A percentile compares a stretch with the other conserved stretches of the same genome.
These are phyloP conservation scores for Drosophila athabasca DNA, from an alignment of 1,140 invertebrate species.

Conservation along the genomic window DNA sequence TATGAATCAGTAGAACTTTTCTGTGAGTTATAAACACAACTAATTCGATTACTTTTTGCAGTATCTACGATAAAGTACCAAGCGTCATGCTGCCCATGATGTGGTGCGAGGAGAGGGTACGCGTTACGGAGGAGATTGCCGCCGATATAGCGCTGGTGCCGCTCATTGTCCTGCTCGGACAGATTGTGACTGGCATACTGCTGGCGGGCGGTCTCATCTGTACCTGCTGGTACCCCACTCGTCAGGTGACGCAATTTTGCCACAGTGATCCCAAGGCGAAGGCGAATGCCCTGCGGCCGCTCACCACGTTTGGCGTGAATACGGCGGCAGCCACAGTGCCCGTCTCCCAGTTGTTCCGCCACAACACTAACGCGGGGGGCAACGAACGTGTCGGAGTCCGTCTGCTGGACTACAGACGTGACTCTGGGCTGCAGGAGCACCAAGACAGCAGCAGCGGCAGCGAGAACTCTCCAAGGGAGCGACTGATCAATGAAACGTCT, in stretches of 20 bases:
- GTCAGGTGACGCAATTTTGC: slow-evolving; percentile 64
- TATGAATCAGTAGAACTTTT: slow-evolving; percentile 83
- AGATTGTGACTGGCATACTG: slow-evolving; percentile 70
- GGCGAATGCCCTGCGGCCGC: slow-evolving; percentile 53
- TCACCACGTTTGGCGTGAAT: slow-evolving; percentile 43
- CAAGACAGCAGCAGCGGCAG: background rate
- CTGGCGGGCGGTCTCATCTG: slow-evolving; percentile 72
- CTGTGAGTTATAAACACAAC: background rate
- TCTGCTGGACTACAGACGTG: slow-evolving; percentile 64
- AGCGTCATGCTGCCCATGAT: slow-evolving; percentile 89
- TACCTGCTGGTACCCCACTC: slow-evolving; percentile 79
- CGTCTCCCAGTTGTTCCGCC: slow-evolving; percentile 24
- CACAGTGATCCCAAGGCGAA: slow-evolving; percentile 74
- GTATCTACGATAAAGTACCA: slow-evolving; percentile 87
- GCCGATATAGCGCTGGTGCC: slow-evolving; percentile 70
- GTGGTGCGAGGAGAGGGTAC: slow-evolving; percentile 89
- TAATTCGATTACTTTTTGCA: slow-evolving; percentile 79
- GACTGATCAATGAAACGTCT: slow-evolving; percentile 42
- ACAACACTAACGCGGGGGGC: slow-evolving; percentile 8
- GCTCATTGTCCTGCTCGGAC: slow-evolving; percentile 69
- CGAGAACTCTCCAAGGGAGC: slow-evolving; percentile 41
- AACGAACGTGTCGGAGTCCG: slow-evolving; percentile 64
- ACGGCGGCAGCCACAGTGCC: slow-evolving; percentile 3
- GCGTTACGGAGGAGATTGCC: slow-evolving; percentile 85
- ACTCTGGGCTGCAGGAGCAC: slow-evolving; percentile 38